Evolutionary conservation across 2,797 vertebrate species (phyloP).

Genomic region (Decapterus maruadsi): DNA sequence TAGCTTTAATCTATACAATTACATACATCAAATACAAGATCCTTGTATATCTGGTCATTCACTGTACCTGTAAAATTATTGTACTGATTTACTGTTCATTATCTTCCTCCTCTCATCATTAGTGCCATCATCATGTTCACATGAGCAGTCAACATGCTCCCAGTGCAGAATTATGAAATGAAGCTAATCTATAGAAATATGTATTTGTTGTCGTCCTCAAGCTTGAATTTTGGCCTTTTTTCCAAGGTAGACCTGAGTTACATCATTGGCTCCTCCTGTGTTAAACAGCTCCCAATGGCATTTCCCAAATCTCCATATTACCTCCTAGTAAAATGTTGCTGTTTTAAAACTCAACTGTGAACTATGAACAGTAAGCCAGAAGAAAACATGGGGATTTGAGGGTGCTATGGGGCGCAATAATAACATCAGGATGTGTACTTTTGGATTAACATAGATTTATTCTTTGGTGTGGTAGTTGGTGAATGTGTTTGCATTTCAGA

Average conservation of each 20-base stretch:
- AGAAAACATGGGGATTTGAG: background rate
- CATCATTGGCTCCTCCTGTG: background rate
- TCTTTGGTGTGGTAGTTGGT: background rate
- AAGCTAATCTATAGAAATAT: conserved; percentile 1
- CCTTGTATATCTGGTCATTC: background rate
- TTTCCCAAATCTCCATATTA: background rate
- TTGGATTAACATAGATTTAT: background rate
- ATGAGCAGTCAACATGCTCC: background rate
- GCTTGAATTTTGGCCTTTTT: background rate
- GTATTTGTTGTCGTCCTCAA: background rate
- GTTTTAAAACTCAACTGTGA: conserved; percentile 9
- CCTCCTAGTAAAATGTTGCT: conserved; percentile 1
- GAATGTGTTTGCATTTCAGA: background rate
- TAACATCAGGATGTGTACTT: background rate
- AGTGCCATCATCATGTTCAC: conserved; percentile 4
- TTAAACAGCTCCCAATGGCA: background rate
- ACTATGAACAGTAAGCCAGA: background rate
- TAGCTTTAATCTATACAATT: background rate
- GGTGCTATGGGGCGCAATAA: background rate
- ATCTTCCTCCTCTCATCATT: background rate
- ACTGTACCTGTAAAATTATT: background rate
- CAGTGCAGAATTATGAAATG: conserved; percentile 5
- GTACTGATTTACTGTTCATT: background rate
- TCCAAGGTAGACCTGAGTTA: background rate
- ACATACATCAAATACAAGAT: background rate